phyloP scores from a whole-genome alignment of 2,888 invertebrate species.

The Torymus auratus region DNA sequence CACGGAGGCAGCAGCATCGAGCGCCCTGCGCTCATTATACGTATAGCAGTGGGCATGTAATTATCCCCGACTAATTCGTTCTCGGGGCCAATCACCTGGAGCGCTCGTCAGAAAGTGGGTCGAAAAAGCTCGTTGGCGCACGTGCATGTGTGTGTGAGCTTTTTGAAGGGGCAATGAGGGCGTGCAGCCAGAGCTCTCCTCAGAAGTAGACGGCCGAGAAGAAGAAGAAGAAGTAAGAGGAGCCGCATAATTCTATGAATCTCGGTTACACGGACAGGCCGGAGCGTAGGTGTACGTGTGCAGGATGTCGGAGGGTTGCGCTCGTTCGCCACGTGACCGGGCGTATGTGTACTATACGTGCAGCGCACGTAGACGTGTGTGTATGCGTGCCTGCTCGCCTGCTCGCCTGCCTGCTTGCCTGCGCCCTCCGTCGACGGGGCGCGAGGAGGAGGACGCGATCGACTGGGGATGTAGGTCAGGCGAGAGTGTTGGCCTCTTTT shows the following conservation, averaged over 20 bases:
- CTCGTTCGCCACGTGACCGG: constrained; percentile 1
- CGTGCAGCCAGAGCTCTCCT: constrained; percentile 1
- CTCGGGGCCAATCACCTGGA: constrained; percentile 36
- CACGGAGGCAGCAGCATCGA: neutral
- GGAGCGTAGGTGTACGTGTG: neutral
- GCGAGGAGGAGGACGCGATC: constrained; percentile 22
- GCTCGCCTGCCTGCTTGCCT: neutral
- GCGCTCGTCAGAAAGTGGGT: constrained; percentile 12
- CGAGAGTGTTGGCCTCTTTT: constrained; percentile 71
- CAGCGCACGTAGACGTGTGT: neutral
- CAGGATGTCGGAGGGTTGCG: neutral
- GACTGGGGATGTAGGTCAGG: constrained; percentile 70
- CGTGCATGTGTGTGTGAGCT: neutral
- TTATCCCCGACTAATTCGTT: constrained; percentile 30
- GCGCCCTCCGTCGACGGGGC: neutral
- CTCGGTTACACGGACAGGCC: constrained; percentile 24
- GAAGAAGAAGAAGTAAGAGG: neutral
- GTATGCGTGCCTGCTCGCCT: neutral
- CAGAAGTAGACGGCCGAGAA: neutral
- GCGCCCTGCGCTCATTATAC: constrained; percentile 8
- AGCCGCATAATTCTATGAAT: constrained; percentile 31
- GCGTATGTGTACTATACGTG: neutral
- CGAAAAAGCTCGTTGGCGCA: constrained; percentile 17
- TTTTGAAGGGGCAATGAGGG: neutral
- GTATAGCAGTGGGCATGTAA: neutral